Evolutionary conservation across 2,113 vertebrate genomes (phyloP).

Genomic region (Crypturellus undulatus): DNA sequence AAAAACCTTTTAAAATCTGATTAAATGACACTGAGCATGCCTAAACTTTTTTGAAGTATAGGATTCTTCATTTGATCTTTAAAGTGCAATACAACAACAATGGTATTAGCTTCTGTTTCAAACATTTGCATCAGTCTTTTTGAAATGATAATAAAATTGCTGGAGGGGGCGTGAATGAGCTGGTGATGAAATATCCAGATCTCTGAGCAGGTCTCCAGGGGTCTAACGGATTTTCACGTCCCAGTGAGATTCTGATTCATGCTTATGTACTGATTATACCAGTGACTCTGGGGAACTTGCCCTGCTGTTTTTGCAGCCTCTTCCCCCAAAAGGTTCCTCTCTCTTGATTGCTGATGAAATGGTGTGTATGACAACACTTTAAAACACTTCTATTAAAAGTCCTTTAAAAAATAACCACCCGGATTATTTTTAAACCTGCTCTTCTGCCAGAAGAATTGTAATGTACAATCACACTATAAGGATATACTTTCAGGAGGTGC

Average conservation of each 20-base stretch:
- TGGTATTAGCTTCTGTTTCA: not conserved
- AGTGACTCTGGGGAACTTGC: constrained; percentile 1
- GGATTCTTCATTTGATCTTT: not conserved
- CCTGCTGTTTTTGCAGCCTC: not conserved
- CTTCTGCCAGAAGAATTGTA: constrained; percentile 25
- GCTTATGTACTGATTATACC: not conserved
- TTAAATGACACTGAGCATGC: constrained; percentile 1
- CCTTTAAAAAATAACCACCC: constrained; percentile 3
- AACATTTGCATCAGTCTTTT: not conserved
- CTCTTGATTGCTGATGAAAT: constrained; percentile 17
- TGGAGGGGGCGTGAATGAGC: not conserved
- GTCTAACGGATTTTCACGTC: not conserved
- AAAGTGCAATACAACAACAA: not conserved
- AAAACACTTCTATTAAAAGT: not conserved
- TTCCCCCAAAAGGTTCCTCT: constrained; percentile 2
- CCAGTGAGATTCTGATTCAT: constrained; percentile 13
- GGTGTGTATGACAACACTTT: not conserved
- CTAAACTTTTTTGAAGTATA: not conserved
- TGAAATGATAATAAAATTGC: not conserved
- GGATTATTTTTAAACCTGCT: constrained; percentile 30
- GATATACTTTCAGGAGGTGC: not conserved
- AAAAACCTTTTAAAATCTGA: not conserved
- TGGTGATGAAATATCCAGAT: not conserved
- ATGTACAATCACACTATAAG: not conserved
- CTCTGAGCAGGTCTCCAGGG: not conserved